Base-by-base conservation (phyloP, 2,113 vertebrate genomes). In the Tretioscincus oriximinensis region DNA sequence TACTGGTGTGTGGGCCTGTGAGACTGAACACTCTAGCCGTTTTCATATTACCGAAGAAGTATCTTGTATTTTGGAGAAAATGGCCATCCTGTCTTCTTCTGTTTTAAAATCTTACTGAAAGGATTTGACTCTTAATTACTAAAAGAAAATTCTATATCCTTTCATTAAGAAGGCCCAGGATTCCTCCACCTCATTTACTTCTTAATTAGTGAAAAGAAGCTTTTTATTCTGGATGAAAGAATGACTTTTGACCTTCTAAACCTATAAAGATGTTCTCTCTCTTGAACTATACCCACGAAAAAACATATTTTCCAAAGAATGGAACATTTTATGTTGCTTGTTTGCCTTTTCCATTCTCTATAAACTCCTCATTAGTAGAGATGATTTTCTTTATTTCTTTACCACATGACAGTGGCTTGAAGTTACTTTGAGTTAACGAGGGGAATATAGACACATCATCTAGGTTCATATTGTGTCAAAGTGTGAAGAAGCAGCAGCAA, bases 271-370 rank as follows among this genome's bases (percentile, higher is more conserved):
- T 12, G 2, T 2, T n/a, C 11, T 72, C 67, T 58, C 77, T 77
- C 11, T 28, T 78, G 22, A 70, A 51, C 78, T 8, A 1, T 16
- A 71, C 8, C 45, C 12, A 26, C 11, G 21, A 69, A 73, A 4
- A 26, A 67, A 6, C 12, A n/a, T 21, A 64, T 28, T 47, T 71
- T 74, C 21, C 26, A 10, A 47, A 64, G 26, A 64, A 41, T 7
- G 5, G 14, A 72, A 79, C 63, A 65, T 14, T 1, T 10, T 80
- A 77, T 70, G 2, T 1, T 4, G 49, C 18, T 24, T 12, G 35
- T 77, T 28, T 31, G 86, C 70, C 79, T 69, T 41, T 86, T 85
- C 16, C 9, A 26, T 47, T 68, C 67, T 72, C 54, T 63, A 66
- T 18, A 47, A 76, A 83, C 24, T 10, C 24, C 24, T 73, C 26